A percentile compares a stretch with the other conserved stretches of the same genome.
Evolutionary conservation across 2,888 invertebrate genomes (phyloP).

Genomic region (Ormyrus nitidulus): DNA sequence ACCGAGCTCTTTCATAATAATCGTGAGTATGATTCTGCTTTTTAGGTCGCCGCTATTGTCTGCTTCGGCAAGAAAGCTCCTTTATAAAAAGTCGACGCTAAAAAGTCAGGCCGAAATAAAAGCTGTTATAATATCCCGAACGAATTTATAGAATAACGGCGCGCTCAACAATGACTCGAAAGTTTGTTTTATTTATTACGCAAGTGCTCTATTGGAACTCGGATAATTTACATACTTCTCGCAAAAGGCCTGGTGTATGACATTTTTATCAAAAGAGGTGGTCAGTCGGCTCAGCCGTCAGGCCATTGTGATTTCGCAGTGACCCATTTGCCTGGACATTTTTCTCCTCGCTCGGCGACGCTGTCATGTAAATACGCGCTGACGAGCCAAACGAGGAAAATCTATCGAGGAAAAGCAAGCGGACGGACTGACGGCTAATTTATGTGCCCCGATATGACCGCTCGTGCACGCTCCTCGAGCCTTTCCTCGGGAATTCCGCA

Average conservation of each 20-base stretch:
- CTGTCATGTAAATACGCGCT: conserved; percentile 46
- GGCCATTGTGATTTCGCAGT: conserved; percentile 52
- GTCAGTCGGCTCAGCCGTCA: conserved; percentile 33
- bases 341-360: conserved; percentile 27
- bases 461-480: not conserved
- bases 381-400: conserved; percentile 50
- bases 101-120: too few relatives aligned
- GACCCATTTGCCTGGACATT: conserved; percentile 50
- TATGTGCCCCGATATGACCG: conserved; percentile 38
- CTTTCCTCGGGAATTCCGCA: not conserved
- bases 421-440: conserved; percentile 30
- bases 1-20: not conserved
- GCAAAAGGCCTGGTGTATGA: conserved; percentile 35
- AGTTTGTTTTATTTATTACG: not conserved
- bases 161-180: not conserved
- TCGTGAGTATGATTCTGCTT: not conserved
- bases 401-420: conserved; percentile 44
- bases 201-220: conserved; percentile 12
- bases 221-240: conserved; percentile 38
- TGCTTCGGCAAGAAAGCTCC: too few relatives aligned
- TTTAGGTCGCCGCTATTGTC: too few relatives aligned
- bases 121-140: too few relatives aligned
- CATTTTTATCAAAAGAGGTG: conserved; percentile 42
- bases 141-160: not conserved
- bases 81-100: too few relatives aligned